These are phyloP conservation scores for Parasteatoda tepidariorum DNA, from an alignment of 1,140 invertebrate genomes.

Conservation along the genomic window DNA sequence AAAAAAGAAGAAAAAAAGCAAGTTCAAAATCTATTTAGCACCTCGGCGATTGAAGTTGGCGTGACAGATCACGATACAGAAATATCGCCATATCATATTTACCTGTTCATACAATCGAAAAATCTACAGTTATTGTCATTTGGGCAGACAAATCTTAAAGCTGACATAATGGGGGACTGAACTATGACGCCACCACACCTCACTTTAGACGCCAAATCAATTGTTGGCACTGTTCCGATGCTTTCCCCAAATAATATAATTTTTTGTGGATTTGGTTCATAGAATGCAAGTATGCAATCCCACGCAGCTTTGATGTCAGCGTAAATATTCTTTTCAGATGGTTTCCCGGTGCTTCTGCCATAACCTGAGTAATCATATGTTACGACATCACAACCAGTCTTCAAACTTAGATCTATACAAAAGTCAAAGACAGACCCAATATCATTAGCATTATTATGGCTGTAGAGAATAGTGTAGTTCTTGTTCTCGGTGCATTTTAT, in stretches of 20 bases:
- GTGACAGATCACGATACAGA: no score
- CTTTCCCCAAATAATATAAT: conserved; percentile 99
- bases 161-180: conserved; percentile 97
- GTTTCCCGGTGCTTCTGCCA: conserved; percentile 91
- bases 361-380: conserved; percentile 99
- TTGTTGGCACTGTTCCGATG: conserved; percentile 95
- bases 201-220: conserved; percentile 94
- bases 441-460: conserved; percentile 97
- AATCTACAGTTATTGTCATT: no score
- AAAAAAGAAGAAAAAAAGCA: no score
- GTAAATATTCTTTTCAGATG: conserved; percentile 99
- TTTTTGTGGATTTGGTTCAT: conserved; percentile 95
- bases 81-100: no score
- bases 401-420: conserved; percentile 71
- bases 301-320: conserved; percentile 98
- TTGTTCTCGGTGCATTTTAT: conserved; percentile 90
- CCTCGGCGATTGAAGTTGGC: no score
- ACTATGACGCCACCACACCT: conserved; percentile 91
- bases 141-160: conserved; percentile 73
- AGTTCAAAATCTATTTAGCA: no score
- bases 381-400: conserved; percentile 90
- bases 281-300: conserved; percentile 83
- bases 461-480: conserved; percentile 96
- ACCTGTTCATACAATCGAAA: no score
- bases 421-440: conserved; percentile 59